A percentile compares a stretch with the other conserved stretches of the same genome.
phyloP scores from a whole-genome alignment of 2,888 invertebrate genomes.

The Epinotia brunnichana region DNA sequence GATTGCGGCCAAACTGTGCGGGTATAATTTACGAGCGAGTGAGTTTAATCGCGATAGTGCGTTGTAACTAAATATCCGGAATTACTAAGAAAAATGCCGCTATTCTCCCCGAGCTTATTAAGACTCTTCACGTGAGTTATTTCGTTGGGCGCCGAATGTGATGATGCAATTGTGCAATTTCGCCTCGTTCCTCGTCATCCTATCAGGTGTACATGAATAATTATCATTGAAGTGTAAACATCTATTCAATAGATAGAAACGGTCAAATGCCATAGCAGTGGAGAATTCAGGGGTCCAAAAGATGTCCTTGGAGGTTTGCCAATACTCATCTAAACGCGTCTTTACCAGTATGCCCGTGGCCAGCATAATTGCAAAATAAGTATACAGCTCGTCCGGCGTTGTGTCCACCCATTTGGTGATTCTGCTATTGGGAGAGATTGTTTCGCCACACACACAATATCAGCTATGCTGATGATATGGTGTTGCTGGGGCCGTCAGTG shows the following conservation, averaged over 20 bases:
- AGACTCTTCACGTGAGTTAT: no score
- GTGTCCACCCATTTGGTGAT: background rate
- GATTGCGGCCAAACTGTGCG: no score
- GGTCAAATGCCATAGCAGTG: no score
- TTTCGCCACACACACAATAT: constrained; percentile 10
- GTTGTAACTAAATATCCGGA: no score
- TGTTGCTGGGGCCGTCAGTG: no score
- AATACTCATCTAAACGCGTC: background rate
- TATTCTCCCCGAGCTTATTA: no score
- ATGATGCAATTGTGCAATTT: constrained; percentile 48
- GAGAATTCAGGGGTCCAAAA: constrained; percentile 36
- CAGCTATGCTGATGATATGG: constrained; percentile 1
- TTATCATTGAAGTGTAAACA: constrained; percentile 46
- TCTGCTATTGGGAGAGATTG: constrained; percentile 14
- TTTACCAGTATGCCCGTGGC: background rate
- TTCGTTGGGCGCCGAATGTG: no score
- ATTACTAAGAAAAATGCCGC: no score
- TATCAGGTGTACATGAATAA: constrained; percentile 9
- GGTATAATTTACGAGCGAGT: no score
- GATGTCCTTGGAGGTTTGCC: background rate
- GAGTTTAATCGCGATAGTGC: no score
- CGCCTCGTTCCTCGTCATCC: constrained; percentile 32
- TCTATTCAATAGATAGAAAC: constrained; percentile 27
- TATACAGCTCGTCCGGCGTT: constrained; percentile 1
- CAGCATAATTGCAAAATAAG: constrained; percentile 1